These are phyloP conservation scores for Platycheirus rosarum DNA, from an alignment of 2,888 invertebrate genomes.

Conservation along the genomic window DNA sequence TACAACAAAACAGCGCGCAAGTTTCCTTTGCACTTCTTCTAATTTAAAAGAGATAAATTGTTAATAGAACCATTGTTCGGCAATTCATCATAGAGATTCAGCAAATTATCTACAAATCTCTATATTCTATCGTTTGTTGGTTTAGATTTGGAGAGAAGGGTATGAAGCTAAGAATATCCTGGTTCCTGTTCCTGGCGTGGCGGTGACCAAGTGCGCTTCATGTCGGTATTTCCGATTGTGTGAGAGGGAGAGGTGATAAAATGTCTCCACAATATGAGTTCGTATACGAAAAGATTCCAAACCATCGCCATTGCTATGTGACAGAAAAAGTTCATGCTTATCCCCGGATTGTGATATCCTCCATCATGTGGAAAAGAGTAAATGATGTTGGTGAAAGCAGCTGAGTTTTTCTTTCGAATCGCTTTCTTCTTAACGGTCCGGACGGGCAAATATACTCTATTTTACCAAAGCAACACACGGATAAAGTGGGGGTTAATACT, in stretches of 20 bases:
- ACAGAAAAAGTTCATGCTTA: not conserved
- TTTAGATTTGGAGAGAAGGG: slow-evolving; percentile 10
- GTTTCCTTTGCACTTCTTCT: slow-evolving; percentile 28
- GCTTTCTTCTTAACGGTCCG: not conserved
- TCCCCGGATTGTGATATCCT: not conserved
- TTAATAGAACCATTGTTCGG: slow-evolving; percentile 70
- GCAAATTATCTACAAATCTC: slow-evolving; percentile 71
- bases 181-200: too few species aligned
- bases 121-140: slow-evolving; percentile 34
- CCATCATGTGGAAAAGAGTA: not conserved
- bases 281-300: not conserved
- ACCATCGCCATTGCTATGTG: not conserved
- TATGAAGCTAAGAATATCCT: slow-evolving; percentile 2
- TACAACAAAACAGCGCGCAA: slow-evolving; percentile 5
- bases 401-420: slow-evolving; percentile 5
- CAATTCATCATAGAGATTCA: slow-evolving; percentile 70
- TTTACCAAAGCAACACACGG: not conserved
- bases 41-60: slow-evolving; percentile 67
- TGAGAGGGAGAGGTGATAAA: not conserved
- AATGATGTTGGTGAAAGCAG: not conserved
- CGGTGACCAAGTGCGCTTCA: slow-evolving; percentile 1
- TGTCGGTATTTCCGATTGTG: not conserved
- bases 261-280: too few species aligned
- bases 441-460: not conserved
- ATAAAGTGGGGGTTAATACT: not conserved